Percentiles rank a stretch among this genome's conserved stretches.
Conservation (phyloP, 2,888 invertebrate genomes). For the Eulithis prunata region DNA sequence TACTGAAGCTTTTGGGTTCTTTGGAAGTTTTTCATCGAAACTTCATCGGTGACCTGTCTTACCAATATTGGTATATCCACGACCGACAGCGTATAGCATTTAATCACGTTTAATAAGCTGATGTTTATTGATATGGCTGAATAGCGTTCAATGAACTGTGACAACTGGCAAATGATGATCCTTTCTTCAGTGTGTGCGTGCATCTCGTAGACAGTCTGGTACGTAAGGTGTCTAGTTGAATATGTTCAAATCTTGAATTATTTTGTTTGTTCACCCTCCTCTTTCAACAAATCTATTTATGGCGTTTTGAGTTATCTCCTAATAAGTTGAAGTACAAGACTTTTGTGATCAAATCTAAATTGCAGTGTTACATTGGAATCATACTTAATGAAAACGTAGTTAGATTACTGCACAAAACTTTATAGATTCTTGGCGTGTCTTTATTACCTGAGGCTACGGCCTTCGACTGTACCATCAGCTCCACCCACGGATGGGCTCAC, state of each 20-base stretch:
- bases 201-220: neutral
- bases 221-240: neutral
- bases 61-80: neutral
- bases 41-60: no score
- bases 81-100: neutral
- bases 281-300: no score
- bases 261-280: no score
- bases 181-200: slow-evolving; percentile 1
- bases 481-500: slow-evolving; percentile 68
- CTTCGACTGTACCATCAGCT: slow-evolving; percentile 56
- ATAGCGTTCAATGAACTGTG: slow-evolving; percentile 10
- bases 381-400: neutral
- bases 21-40: no score
- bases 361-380: neutral
- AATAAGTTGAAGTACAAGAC: no score
- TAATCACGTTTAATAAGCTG: neutral
- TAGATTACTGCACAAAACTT: slow-evolving; percentile 15
- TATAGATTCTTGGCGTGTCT: slow-evolving; percentile 28
- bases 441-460: slow-evolving; percentile 47
- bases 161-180: neutral
- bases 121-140: slow-evolving; percentile 1
- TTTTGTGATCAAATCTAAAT: neutral
- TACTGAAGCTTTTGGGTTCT: no score
- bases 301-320: no score
- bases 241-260: neutral